Conservation (phyloP, 92 coral and sea anemone species). For the Bergia puertoricense region DNA sequence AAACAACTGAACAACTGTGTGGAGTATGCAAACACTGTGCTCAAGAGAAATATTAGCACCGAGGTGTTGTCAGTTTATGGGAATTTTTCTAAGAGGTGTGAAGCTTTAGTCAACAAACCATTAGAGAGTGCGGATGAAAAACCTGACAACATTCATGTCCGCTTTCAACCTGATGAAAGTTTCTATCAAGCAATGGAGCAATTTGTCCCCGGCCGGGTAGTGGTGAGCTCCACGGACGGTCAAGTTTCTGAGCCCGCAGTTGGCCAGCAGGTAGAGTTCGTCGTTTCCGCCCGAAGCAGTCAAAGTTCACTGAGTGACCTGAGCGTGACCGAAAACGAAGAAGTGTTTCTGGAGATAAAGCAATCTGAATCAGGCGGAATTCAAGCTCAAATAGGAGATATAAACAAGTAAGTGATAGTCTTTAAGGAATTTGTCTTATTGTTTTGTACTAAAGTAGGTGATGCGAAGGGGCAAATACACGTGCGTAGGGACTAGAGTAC, state of each 20-base stretch:
- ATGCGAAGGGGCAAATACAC: no score
- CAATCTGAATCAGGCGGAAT: slow-evolving; percentile 26
- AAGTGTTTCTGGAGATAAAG: slow-evolving; percentile 33
- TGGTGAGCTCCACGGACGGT: slow-evolving; percentile 21
- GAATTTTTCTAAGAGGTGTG: slow-evolving; percentile 22
- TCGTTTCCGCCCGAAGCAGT: slow-evolving; percentile 22
- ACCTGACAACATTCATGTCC: slow-evolving; percentile 18
- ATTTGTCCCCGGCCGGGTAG: slow-evolving; percentile 40
- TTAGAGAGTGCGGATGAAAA: slow-evolving; percentile 30
- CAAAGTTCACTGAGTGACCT: slow-evolving; percentile 7
- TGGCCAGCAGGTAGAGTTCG: slow-evolving; percentile 23
- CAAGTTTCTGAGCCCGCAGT: slow-evolving; percentile 23
- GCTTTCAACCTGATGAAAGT: slow-evolving; percentile 39
- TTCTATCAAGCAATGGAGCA: slow-evolving; percentile 37
- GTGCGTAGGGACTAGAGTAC: no score
- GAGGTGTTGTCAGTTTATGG: slow-evolving; percentile 31
- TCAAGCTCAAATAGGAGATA: slow-evolving; percentile 33
- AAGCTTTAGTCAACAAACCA: slow-evolving; percentile 30
- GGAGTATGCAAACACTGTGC: slow-evolving; percentile 18
- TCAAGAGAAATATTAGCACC: slow-evolving; percentile 26
- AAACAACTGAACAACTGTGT: slow-evolving; percentile 16
- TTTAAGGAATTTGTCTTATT: background rate
- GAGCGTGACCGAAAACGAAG: slow-evolving; percentile 19
- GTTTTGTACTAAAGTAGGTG: background rate
- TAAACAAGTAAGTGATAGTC: slow-evolving; percentile 22